A percentile compares a stretch with the other conserved stretches of the same genome.
Conservation (phyloP, 2,888 invertebrate genomes). For the Drosophila lutescens region DNA sequence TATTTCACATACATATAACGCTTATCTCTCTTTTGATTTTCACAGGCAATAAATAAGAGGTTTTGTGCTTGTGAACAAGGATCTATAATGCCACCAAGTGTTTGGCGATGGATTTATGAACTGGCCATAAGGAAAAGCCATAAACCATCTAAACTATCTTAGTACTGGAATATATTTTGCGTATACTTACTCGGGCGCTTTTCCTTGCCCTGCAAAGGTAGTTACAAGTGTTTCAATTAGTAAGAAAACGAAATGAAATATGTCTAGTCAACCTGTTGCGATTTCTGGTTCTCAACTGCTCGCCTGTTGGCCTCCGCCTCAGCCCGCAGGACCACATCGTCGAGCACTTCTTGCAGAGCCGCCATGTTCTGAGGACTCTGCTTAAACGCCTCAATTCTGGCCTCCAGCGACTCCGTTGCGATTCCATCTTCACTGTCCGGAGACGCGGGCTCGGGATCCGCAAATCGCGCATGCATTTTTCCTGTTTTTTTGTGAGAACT, state of each 20-base stretch:
- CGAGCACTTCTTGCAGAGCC: constrained; percentile 86
- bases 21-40: constrained; percentile 6
- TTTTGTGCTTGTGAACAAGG: constrained; percentile 79
- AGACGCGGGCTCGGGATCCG: constrained; percentile 70
- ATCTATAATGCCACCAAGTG: constrained; percentile 76
- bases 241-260: constrained; percentile 1
- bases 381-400: constrained; percentile 86
- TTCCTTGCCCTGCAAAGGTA: constrained; percentile 73
- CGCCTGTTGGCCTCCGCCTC: constrained; percentile 87
- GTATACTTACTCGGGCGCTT: constrained; percentile 80
- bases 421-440: constrained; percentile 60
- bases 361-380: constrained; percentile 87
- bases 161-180: constrained; percentile 1
- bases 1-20: neutral
- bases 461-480: constrained; percentile 81
- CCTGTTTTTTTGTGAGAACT: constrained; percentile 5
- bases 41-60: constrained; percentile 80
- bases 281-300: constrained; percentile 84
- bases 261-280: constrained; percentile 84
- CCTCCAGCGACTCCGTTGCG: constrained; percentile 81
- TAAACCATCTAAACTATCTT: constrained; percentile 12
- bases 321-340: constrained; percentile 87
- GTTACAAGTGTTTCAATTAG: constrained; percentile 21
- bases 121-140: constrained; percentile 69
- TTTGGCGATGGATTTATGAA: constrained; percentile 53